A percentile compares a stretch with the other conserved stretches of the same genome.
These are phyloP conservation scores for Coreoperca whiteheadi DNA, from an alignment of 2,113 vertebrate species.

Conservation along the genomic window DNA sequence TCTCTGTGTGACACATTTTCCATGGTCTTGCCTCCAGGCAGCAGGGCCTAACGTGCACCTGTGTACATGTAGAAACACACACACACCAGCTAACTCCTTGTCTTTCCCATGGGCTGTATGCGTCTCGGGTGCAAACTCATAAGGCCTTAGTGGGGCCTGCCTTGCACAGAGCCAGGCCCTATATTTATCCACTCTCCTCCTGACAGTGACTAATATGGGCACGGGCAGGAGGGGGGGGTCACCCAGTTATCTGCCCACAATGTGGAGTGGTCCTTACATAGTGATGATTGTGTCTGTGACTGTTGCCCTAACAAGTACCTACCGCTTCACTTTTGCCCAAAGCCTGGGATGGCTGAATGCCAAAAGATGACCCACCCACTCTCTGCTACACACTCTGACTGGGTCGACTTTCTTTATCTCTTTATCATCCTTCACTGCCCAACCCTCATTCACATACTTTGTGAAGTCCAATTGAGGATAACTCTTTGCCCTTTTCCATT, in stretches of 20 bases:
- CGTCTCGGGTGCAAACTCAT: slow-evolving; percentile 51
- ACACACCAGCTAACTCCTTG: slow-evolving; percentile 21
- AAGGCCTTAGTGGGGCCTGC: slow-evolving; percentile 59
- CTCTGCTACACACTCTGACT: not conserved
- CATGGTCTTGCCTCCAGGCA: not conserved
- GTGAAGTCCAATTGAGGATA: not conserved
- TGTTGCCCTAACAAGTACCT: slow-evolving; percentile 76
- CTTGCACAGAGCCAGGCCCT: slow-evolving; percentile 59
- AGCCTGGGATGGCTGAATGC: slow-evolving; percentile 36
- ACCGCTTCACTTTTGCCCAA: slow-evolving; percentile 21
- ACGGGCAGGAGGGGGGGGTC: slow-evolving; percentile 49
- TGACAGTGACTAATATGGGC: slow-evolving; percentile 81
- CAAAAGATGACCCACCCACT: slow-evolving; percentile 57
- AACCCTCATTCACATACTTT: not conserved
- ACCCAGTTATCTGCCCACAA: slow-evolving; percentile 62
- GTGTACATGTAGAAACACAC: slow-evolving; percentile 17
- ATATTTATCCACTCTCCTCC: slow-evolving; percentile 79
- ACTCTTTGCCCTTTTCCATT: not conserved
- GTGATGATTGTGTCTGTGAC: slow-evolving; percentile 77
- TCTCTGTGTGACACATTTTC: slow-evolving; percentile 23
- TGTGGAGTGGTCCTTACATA: slow-evolving; percentile 78
- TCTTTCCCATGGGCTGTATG: slow-evolving; percentile 36
- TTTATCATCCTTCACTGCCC: not conserved
- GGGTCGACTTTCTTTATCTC: slow-evolving; percentile 11
- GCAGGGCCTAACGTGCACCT: slow-evolving; percentile 27